phyloP scores from a whole-genome alignment of 2,113 vertebrate genomes.

The Uria lomvia region DNA sequence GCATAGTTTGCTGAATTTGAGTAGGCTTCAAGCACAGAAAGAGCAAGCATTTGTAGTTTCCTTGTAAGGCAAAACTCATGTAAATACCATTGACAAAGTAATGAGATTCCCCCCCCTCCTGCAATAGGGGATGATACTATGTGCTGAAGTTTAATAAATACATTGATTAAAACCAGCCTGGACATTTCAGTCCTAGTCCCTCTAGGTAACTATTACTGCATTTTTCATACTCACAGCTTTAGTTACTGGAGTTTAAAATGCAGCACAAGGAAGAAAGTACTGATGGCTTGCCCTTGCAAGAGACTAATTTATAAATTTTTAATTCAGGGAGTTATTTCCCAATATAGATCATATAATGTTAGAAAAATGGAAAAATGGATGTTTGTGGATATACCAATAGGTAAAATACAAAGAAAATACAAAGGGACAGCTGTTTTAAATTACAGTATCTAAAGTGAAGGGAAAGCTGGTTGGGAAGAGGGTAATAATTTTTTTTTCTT shows the following conservation, averaged over 20 bases:
- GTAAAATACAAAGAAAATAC: not conserved
- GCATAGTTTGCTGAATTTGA: not conserved
- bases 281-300: not conserved
- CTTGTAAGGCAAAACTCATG: not conserved
- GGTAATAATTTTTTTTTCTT: not conserved
- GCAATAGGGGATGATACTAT: not conserved
- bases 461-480: not conserved
- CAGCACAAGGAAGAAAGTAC: not conserved
- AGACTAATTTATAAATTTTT: not conserved
- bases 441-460: not conserved
- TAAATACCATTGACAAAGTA: conserved; percentile 7
- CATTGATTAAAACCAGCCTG: conserved; percentile 18
- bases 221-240: not conserved
- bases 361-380: not conserved
- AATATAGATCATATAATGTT: not conserved
- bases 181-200: not conserved
- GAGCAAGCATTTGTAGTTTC: not conserved
- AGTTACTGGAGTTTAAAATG: not conserved
- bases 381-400: not conserved
- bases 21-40: not conserved
- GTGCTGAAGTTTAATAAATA: conserved; percentile 28
- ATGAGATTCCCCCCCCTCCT: not conserved
- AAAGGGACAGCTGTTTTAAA: not conserved
- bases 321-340: not conserved
- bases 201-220: not conserved